Conservation (phyloP, 1,140 invertebrate genomes). For the Brachionus calyciflorus region DNA sequence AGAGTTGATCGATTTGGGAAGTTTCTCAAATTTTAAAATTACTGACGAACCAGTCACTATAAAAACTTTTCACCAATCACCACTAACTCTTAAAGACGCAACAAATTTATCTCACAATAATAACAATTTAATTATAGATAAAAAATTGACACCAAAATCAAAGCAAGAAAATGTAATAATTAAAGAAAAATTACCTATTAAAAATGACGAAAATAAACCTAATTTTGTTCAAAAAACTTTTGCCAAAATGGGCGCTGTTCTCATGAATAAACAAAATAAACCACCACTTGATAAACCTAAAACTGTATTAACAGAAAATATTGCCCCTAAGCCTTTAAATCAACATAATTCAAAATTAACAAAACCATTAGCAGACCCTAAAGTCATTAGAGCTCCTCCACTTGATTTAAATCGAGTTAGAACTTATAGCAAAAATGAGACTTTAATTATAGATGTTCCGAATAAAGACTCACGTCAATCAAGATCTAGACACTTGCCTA, state of each 20-base stretch:
- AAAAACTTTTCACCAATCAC: background rate
- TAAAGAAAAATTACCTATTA: no score
- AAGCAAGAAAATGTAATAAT: background rate
- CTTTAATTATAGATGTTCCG: background rate
- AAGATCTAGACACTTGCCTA: background rate
- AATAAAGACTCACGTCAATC: constrained; percentile 8
- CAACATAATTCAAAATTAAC: no score
- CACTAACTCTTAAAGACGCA: background rate
- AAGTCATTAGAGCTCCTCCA: background rate
- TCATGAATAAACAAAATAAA: background rate
- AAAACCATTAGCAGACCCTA: background rate
- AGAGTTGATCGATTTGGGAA: background rate
- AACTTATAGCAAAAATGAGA: background rate
- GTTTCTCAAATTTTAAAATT: background rate
- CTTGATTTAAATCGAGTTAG: background rate
- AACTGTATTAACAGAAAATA: background rate
- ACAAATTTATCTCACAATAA: background rate
- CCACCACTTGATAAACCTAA: background rate
- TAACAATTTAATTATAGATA: background rate
- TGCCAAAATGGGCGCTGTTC: background rate
- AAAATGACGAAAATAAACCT: background rate
- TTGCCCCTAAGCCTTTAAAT: background rate
- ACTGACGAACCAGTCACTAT: background rate
- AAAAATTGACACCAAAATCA: background rate
- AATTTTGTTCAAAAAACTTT: background rate